Evolutionary conservation across 2,888 invertebrate genomes (phyloP), one percentile per base, ranked within the genome.

Genomic region (Rhimphoctona megacephalus): DNA sequence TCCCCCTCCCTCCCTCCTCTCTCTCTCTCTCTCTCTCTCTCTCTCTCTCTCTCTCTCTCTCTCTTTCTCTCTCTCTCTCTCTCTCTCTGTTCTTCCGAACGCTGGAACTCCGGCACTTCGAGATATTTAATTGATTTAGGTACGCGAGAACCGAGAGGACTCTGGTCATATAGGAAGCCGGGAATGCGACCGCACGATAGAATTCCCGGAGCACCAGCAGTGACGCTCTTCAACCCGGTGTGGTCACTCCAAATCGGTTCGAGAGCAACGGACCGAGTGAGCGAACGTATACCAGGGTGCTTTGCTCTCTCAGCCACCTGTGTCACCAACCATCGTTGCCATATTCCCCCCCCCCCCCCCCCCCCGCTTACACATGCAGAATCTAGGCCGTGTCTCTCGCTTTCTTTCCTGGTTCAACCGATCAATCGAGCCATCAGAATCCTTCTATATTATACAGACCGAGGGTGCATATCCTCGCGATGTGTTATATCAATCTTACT

Each of bases 61-160:
- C n/a, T n/a, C n/a, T n/a, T n/a, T n/a, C n/a, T n/a, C n/a, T n/a
- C n/a, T n/a, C n/a, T n/a, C n/a, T n/a, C 22, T 43, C 43, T 36
- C 22, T n/a, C 57, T 61, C 67, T 36, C 66, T 4, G 33, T 67
- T 76, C 66, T 39, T 78, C 52, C 36, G 70, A 54, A 72, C 25
- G 64, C 73, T 78, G 88, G 83, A 74, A 87, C 88, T 86, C 85
- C 83, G 80, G 84, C 81, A 86, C 86, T 80, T 83, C 83, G 87
- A 91, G 91, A 92, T 91, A 92, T 92, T 92, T 92, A 92, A 92
- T 92, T 92, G 92, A 92, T 92, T 91, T 89, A 90, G 90, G 91
- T 89, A 89, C 87, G 77, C 86, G 81, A 79, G 86, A 85, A 86
- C 78, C 86, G 84, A 82, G 83, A 85, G 89, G 88, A 90, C 90